Conservation (phyloP, 1,140 invertebrate genomes). For the Polypedilum pembai region DNA sequence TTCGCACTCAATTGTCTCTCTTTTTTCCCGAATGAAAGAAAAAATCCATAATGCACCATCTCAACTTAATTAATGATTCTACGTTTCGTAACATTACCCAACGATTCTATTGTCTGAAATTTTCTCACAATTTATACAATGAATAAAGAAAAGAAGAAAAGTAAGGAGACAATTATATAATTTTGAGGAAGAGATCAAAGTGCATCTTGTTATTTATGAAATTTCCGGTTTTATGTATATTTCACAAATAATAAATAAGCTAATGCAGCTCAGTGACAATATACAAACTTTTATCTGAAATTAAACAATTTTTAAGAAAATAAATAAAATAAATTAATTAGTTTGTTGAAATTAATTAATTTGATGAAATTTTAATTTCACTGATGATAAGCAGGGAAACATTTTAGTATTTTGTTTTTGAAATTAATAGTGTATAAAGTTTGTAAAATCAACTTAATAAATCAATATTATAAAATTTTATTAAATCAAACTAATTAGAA, state of each 20-base stretch:
- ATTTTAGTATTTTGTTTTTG: too few species aligned
- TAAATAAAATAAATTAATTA: background rate
- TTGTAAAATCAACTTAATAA: too few species aligned
- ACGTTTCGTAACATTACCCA: background rate
- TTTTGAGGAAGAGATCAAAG: too few species aligned
- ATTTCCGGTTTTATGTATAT: too few species aligned
- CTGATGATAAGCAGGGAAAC: background rate
- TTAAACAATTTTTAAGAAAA: background rate
- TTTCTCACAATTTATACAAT: slow-evolving; percentile 3
- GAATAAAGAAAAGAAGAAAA: background rate
- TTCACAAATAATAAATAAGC: too few species aligned
- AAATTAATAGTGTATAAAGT: too few species aligned
- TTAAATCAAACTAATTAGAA: too few species aligned
- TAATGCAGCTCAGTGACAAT: too few species aligned
- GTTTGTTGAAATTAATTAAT: background rate
- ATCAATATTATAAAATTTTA: too few species aligned
- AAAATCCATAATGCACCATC: background rate
- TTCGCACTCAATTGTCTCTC: slow-evolving; percentile 18
- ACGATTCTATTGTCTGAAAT: background rate
- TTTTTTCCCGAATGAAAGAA: background rate
- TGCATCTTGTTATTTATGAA: too few species aligned
- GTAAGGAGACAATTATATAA: too few species aligned
- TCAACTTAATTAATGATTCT: slow-evolving; percentile 22
- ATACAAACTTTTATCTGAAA: background rate
- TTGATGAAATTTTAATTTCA: background rate